These are phyloP conservation scores for Plestiodon gilberti DNA, from an alignment of 2,113 vertebrate genomes.

Conservation along the genomic window DNA sequence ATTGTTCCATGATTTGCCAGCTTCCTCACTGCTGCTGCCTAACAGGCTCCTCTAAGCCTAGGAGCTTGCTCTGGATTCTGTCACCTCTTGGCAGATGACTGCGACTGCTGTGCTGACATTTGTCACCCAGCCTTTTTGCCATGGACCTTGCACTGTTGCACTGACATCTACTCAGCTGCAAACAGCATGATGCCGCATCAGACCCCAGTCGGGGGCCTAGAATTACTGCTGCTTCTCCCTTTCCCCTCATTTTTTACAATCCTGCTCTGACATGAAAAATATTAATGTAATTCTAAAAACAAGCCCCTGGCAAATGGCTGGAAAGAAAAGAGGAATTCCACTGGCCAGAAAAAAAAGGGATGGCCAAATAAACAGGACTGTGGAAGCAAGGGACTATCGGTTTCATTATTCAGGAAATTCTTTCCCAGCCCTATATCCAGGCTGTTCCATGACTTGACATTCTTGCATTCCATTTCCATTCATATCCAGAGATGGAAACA, in stretches of 20 bases:
- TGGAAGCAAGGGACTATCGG: rapidly evolving
- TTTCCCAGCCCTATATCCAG: not conserved
- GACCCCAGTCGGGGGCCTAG: not conserved
- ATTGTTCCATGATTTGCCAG: too few relatives aligned
- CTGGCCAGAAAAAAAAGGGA: not conserved
- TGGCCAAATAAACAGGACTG: not conserved
- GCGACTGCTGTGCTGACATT: conserved; percentile 65
- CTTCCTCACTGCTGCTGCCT: too few relatives aligned
- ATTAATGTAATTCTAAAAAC: conserved; percentile 18
- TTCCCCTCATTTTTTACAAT: not conserved
- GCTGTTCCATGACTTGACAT: not conserved
- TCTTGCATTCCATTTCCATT: not conserved
- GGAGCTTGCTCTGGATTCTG: conserved; percentile 66
- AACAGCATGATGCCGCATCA: conserved; percentile 5
- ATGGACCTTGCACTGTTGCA: conserved; percentile 47
- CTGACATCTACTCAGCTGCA: conserved; percentile 6
- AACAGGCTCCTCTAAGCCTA: conserved; percentile 59
- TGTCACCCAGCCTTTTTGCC: conserved; percentile 51
- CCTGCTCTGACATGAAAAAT: not conserved
- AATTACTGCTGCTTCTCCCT: not conserved
- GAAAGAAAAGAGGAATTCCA: not conserved
- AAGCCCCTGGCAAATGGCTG: conserved; percentile 2
- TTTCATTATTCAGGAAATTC: rapidly evolving
- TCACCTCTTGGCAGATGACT: conserved; percentile 55
- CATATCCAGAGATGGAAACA: not conserved